These are phyloP conservation scores for Microtus pennsylvanicus DNA, from an alignment of 2,113 vertebrate species.

Conservation along the genomic window DNA sequence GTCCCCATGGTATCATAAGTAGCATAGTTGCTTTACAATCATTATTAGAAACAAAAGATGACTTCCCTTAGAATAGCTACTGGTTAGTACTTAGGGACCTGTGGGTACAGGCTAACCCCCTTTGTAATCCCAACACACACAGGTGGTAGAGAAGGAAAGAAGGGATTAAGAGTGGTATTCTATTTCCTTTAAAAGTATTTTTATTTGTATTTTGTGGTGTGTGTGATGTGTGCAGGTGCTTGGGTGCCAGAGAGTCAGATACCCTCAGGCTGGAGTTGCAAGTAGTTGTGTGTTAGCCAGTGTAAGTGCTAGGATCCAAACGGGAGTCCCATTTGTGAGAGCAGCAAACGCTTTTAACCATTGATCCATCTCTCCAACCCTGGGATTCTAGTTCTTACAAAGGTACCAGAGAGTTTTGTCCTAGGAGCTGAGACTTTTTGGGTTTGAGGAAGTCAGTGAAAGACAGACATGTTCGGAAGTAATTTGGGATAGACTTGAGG, in stretches of 20 bases:
- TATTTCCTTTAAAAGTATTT: background rate
- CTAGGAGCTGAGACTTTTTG: background rate
- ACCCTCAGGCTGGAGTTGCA: background rate
- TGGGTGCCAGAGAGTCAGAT: background rate
- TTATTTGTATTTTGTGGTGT: too few species aligned
- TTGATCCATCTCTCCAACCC: background rate
- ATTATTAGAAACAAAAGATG: background rate
- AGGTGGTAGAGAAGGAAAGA: fast-evolving
- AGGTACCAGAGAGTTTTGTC: background rate
- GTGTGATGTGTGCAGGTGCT: background rate
- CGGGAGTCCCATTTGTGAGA: too few species aligned
- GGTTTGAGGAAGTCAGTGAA: background rate
- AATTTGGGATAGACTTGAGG: background rate
- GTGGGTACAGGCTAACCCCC: background rate
- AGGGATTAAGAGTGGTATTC: background rate
- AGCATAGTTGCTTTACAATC: background rate
- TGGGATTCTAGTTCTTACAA: background rate
- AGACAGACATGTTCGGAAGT: background rate
- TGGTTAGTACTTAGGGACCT: background rate
- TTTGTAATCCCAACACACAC: background rate
- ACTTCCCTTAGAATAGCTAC: background rate
- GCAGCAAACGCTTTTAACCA: background rate
- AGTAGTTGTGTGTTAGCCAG: background rate
- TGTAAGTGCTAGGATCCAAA: background rate
- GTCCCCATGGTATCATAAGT: background rate